A percentile compares a stretch with the other conserved stretches of the same genome.
These are phyloP conservation scores for Netelia melanura DNA, from an alignment of 2,888 invertebrate genomes.

Conservation along the genomic window DNA sequence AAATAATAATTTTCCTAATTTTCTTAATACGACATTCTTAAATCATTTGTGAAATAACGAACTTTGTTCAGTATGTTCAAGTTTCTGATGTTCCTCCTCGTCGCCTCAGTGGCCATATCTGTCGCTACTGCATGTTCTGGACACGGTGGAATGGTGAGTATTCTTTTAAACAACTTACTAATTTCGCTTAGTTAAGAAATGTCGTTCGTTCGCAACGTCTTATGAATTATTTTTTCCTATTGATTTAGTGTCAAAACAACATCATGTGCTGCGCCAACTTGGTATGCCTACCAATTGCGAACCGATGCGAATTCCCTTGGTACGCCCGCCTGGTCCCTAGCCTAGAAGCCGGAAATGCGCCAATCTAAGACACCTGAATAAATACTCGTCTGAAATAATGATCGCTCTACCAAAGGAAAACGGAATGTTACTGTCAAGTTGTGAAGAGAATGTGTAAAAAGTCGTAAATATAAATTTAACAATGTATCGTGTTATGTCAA, in stretches of 20 bases:
- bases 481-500: no score
- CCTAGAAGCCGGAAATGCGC: not conserved
- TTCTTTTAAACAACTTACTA: not conserved
- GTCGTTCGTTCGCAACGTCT: not conserved
- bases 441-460: no score
- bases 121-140: not conserved
- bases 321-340: not conserved
- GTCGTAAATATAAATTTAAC: no score
- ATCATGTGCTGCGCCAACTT: not conserved
- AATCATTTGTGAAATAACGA: not conserved
- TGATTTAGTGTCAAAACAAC: not conserved
- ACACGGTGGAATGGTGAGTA: not conserved
- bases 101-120: not conserved
- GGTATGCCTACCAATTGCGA: not conserved
- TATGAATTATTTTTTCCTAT: not conserved
- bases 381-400: not conserved
- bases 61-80: not conserved
- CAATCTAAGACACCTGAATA: not conserved
- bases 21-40: not conserved
- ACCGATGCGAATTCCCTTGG: not conserved
- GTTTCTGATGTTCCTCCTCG: not conserved
- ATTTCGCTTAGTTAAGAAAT: no score
- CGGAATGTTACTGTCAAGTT: no score
- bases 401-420: not conserved
- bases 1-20: not conserved